Evolutionary conservation across 2,113 vertebrate genomes (phyloP).

Genomic region (Ascaphus truei): DNA sequence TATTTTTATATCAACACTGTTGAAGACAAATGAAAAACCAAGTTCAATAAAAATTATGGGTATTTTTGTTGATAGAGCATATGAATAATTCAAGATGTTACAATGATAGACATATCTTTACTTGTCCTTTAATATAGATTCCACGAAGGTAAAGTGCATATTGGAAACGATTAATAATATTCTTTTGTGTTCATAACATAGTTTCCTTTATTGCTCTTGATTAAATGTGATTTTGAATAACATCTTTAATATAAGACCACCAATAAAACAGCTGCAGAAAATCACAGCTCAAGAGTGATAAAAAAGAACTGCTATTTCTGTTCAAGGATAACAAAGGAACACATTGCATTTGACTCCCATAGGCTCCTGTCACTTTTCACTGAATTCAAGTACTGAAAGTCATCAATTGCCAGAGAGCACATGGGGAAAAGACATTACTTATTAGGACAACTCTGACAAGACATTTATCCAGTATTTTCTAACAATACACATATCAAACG

Average conservation of each 20-base stretch:
- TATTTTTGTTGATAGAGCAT: background rate
- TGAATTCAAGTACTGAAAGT: slow-evolving; percentile 60
- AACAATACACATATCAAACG: slow-evolving; percentile 58
- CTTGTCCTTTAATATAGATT: background rate
- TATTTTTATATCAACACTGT: background rate
- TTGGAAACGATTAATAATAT: background rate
- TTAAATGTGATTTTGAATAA: slow-evolving; percentile 29
- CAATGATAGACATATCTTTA: background rate
- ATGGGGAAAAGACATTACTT: slow-evolving; percentile 63
- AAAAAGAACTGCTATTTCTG: slow-evolving; percentile 37
- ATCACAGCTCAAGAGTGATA: slow-evolving; percentile 17
- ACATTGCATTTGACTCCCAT: slow-evolving; percentile 54
- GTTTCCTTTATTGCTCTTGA: background rate
- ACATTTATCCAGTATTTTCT: slow-evolving; percentile 62
- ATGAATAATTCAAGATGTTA: background rate
- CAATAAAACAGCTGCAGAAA: slow-evolving; percentile 43
- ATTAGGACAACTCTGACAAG: slow-evolving; percentile 67
- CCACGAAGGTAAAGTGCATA: background rate
- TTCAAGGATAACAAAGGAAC: slow-evolving; percentile 43
- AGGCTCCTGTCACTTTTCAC: slow-evolving; percentile 62
- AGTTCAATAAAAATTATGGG: background rate
- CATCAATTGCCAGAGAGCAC: slow-evolving; percentile 62
- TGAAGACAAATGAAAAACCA: background rate
- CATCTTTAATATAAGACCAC: slow-evolving; percentile 20
- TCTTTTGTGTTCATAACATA: background rate